These are phyloP conservation scores for Stenchaetothrips biformis DNA, from an alignment of 2,888 invertebrate species.

Conservation along the genomic window DNA sequence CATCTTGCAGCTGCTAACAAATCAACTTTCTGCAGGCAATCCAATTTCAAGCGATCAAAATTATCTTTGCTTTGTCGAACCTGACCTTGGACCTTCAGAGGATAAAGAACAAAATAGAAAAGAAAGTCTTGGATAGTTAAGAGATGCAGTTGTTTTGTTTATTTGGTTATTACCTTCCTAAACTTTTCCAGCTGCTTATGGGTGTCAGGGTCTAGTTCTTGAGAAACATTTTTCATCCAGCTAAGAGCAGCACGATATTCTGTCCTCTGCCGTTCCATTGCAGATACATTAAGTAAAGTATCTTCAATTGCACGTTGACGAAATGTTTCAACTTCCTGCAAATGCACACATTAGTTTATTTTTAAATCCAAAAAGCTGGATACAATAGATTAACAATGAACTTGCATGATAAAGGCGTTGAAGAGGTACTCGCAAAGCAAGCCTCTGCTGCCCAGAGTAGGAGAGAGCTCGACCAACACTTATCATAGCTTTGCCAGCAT, in stretches of 20 bases:
- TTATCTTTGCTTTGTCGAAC: constrained; percentile 67
- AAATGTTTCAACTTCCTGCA: constrained; percentile 90
- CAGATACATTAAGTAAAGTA: constrained; percentile 81
- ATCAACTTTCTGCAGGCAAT: constrained; percentile 97
- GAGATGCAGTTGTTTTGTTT: constrained; percentile 14
- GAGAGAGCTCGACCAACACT: constrained; percentile 82
- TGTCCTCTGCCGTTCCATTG: constrained; percentile 92
- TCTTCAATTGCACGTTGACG: constrained; percentile 89
- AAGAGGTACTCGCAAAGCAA: constrained; percentile 79
- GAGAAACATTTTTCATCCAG: constrained; percentile 98
- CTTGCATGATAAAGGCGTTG: constrained; percentile 73
- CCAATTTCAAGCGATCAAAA: constrained; percentile 90
- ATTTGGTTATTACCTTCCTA: constrained; percentile 61
- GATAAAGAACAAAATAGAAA: constrained; percentile 27
- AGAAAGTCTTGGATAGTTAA: constrained; percentile 18
- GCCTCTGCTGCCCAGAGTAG: constrained; percentile 86
- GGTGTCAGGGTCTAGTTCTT: constrained; percentile 94
- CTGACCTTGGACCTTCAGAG: constrained; percentile 49
- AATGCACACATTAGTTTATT: neutral
- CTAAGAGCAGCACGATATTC: constrained; percentile 92
- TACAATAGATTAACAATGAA: constrained; percentile 7
- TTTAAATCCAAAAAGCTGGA: neutral
- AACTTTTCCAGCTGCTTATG: constrained; percentile 93
- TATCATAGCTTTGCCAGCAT: constrained; percentile 77
- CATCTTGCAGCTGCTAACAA: constrained; percentile 95